phyloP scores from a whole-genome alignment of 92 coral and sea anemone species.

The Chrysogorgia sp. region DNA sequence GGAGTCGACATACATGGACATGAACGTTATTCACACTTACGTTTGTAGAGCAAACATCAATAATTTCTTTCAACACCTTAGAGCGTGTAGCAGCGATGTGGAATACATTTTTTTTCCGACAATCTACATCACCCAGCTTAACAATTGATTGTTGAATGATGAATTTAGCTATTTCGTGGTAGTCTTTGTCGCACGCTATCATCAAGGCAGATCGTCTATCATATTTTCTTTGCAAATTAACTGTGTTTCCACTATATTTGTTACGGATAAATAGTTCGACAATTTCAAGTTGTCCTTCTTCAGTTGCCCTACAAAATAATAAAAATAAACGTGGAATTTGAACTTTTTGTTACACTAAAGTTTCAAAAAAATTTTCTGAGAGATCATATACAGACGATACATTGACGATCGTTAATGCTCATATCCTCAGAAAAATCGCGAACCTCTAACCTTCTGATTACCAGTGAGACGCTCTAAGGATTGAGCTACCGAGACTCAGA shows the following conservation, averaged over 20 bases:
- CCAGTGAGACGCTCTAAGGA: too few species aligned
- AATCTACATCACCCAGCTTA: not conserved
- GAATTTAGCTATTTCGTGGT: constrained; percentile 7
- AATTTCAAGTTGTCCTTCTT: constrained; percentile 23
- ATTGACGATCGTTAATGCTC: too few species aligned
- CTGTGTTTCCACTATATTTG: not conserved
- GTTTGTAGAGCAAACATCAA: constrained; percentile 12
- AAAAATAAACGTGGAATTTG: not conserved
- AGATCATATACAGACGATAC: too few species aligned
- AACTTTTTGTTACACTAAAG: not conserved
- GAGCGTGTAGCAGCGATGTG: constrained; percentile 24
- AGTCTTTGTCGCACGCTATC: constrained; percentile 23
- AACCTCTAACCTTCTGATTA: too few species aligned
- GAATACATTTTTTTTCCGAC: constrained; percentile 4
- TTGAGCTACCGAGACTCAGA: too few species aligned
- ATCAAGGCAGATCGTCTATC: constrained; percentile 9
- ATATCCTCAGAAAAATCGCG: too few species aligned
- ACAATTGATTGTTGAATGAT: constrained; percentile 5
- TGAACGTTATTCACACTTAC: too few species aligned
- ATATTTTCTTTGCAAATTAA: not conserved
- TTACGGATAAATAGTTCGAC: constrained; percentile 10
- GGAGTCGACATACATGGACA: too few species aligned
- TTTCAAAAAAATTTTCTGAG: too few species aligned
- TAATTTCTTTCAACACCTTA: not conserved
- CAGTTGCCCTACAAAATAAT: constrained; percentile 9